Evolutionary conservation across 2,113 vertebrate species (phyloP), one percentile per base, ranked within the genome.

Genomic region (Psilopsiagon aurifrons): DNA sequence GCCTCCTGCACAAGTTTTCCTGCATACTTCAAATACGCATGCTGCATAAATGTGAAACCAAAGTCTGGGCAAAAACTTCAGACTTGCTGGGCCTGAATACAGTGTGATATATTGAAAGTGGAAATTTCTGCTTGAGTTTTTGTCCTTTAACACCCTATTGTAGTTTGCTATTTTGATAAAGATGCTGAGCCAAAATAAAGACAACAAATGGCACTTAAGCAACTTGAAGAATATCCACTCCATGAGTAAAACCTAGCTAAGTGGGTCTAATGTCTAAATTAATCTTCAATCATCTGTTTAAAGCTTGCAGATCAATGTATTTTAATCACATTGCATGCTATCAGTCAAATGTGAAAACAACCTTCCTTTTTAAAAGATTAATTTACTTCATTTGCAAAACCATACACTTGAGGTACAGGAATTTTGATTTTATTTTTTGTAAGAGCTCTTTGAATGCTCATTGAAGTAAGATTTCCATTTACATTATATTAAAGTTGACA

Each of bases 381-480:
- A 95, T 95, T 92, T 82, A 70, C 67, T 81, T 95, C 8, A 86
- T 95, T 93, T 94, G 44, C 37, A 89, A 89, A 94, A 12, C 4
- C 13, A 57, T 67, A 64, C 13, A 60, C 52, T 95, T 94, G 92
- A 85, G 73, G n/a, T 86, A 68, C 14, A 88, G 67, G 44, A 92
- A 79, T 86, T 83, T 57, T 94, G 39, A 54, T 88, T 80, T 85
- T 83, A 95, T 54, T 29, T 54, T 92, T 95, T 95, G 54, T 52
- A 28, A 84, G 57, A 91, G 37, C 75, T 70, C 68, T 86, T 92
- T 70, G 67, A 95, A 74, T 69, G 22, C 59, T 93, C n/a, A 76
- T 90, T 97, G 83, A 91, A 96, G 83, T 91, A 94, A 93, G 64
- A 91, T 90, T 97, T 95, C 75, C 75, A 94, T 92, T 96, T 96